Percentiles rank a stretch among this genome's conserved stretches.
Evolutionary conservation across 2,113 vertebrate genomes (phyloP).

Genomic region (Equus quagga): DNA sequence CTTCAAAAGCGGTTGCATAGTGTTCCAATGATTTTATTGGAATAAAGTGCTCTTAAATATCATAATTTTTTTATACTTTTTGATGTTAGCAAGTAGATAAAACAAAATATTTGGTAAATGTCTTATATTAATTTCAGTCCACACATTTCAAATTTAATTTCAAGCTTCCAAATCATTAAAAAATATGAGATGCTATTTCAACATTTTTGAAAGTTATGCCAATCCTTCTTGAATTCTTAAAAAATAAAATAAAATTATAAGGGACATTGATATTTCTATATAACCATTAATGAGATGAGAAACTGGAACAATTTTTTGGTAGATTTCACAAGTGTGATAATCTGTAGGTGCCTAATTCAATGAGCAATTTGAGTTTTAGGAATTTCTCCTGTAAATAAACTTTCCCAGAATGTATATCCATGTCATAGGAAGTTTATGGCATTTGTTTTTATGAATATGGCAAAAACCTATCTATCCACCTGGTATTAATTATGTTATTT

Average conservation of each 20-base stretch:
- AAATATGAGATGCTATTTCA: not conserved
- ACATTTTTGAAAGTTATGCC: not conserved
- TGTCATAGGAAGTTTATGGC: not conserved
- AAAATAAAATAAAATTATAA: not conserved
- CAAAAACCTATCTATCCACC: not conserved
- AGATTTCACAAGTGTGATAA: not conserved
- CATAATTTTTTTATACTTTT: not conserved
- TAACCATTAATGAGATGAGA: not conserved
- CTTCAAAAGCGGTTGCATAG: not conserved
- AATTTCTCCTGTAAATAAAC: not conserved
- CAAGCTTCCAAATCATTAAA: not conserved
- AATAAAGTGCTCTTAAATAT: not conserved
- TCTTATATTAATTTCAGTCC: not conserved
- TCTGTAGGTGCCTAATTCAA: not conserved
- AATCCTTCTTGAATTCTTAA: not conserved
- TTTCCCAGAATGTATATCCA: not conserved
- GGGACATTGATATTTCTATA: not conserved
- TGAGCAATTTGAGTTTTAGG: not conserved
- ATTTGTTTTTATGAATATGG: not conserved
- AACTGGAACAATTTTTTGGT: not conserved
- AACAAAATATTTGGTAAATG: not conserved
- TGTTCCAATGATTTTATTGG: not conserved
- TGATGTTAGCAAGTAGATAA: not conserved
- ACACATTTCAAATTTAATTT: not conserved
- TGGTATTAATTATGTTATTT: not conserved